These are phyloP conservation scores for Leptodactylus fuscus DNA, from an alignment of 2,113 vertebrate species.

Conservation along the genomic window DNA sequence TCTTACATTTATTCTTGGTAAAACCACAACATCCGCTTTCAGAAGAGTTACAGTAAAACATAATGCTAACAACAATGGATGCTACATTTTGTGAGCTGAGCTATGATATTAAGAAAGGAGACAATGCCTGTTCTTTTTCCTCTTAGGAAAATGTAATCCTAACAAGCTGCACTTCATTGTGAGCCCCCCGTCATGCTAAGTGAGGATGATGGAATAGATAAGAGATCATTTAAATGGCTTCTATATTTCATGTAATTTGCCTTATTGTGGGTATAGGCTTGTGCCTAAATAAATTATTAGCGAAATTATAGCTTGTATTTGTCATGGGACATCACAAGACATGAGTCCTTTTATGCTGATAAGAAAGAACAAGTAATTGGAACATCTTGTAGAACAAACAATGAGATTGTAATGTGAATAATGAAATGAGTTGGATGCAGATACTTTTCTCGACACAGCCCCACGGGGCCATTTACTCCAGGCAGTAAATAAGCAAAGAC, in stretches of 20 bases:
- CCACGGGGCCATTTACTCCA: slow-evolving; percentile 44
- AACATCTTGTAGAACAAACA: slow-evolving; percentile 53
- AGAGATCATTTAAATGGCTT: neutral
- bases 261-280: slow-evolving; percentile 13
- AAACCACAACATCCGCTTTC: neutral
- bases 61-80: neutral
- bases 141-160: slow-evolving; percentile 22
- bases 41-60: neutral
- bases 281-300: slow-evolving; percentile 10
- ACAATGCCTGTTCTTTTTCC: neutral
- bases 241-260: neutral
- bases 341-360: slow-evolving; percentile 23
- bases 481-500: slow-evolving; percentile 32
- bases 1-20: neutral
- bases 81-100: neutral
- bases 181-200: slow-evolving; percentile 1
- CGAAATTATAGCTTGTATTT: slow-evolving; percentile 35
- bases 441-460: slow-evolving; percentile 33
- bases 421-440: slow-evolving; percentile 35
- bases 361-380: slow-evolving; percentile 37
- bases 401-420: slow-evolving; percentile 34
- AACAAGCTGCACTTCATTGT: neutral
- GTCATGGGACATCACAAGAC: slow-evolving; percentile 29
- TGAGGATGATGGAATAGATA: neutral
- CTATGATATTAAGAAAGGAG: slow-evolving; percentile 3